These are phyloP conservation scores for Rhineura floridana DNA, from an alignment of 2,113 vertebrate genomes.

Conservation along the genomic window DNA sequence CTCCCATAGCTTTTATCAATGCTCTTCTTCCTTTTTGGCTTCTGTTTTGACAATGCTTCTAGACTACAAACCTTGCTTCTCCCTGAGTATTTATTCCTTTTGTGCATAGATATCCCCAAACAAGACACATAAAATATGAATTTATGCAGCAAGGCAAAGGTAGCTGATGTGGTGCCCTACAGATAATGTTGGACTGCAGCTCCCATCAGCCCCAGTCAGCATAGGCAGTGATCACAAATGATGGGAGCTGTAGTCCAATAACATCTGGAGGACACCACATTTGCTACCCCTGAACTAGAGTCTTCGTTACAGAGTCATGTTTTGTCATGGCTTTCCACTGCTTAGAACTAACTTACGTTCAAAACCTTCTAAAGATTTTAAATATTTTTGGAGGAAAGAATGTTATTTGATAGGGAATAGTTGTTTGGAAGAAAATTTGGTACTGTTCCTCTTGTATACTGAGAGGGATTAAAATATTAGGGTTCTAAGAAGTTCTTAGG, in stretches of 20 bases:
- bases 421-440: constrained; percentile 9
- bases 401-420: constrained; percentile 1
- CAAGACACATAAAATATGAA: not conserved
- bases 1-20: not conserved
- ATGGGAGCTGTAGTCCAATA: too few species aligned
- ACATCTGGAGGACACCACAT: too few species aligned
- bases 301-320: not conserved
- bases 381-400: not conserved
- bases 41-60: not conserved
- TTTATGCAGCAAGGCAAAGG: too few species aligned
- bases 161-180: too few species aligned
- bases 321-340: not conserved
- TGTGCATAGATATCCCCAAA: not conserved
- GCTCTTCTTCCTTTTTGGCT: not conserved
- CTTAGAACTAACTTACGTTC: not conserved
- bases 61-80: not conserved
- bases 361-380: not conserved
- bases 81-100: not conserved
- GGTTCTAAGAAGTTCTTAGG: not conserved
- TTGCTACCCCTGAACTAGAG: not conserved
- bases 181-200: too few species aligned
- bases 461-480: not conserved
- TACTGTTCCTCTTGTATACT: not conserved
- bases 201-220: too few species aligned
- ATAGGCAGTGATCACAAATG: too few species aligned